Percentiles rank a stretch among this genome's conserved stretches.
These are phyloP conservation scores for Cylindroiulus punctatus DNA, from an alignment of 2,888 invertebrate species.

Conservation along the genomic window DNA sequence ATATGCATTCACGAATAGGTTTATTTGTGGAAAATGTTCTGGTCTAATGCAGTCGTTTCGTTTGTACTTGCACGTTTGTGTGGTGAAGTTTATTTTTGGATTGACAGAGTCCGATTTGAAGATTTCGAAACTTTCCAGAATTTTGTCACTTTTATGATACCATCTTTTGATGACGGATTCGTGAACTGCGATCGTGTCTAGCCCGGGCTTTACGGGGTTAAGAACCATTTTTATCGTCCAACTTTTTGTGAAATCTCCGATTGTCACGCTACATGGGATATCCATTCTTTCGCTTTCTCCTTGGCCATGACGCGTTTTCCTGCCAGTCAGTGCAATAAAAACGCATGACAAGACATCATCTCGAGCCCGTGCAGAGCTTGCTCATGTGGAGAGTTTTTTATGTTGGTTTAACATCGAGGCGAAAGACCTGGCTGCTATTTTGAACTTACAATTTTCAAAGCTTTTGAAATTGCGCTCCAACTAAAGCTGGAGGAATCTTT, in stretches of 20 bases:
- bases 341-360: slow-evolving; percentile 38
- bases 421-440: background rate
- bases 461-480: background rate
- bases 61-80: no score
- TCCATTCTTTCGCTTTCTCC: slow-evolving; percentile 20
- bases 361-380: background rate
- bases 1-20: no score
- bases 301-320: slow-evolving; percentile 27
- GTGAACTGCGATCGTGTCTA: background rate
- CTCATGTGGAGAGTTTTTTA: slow-evolving; percentile 29
- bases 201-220: background rate
- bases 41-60: no score
- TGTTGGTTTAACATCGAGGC: background rate
- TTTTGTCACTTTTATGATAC: background rate
- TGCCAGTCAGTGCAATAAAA: slow-evolving; percentile 20
- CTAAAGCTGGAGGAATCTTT: background rate
- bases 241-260: slow-evolving; percentile 26
- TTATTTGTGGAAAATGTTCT: no score
- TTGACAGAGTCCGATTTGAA: background rate
- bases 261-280: slow-evolving; percentile 29
- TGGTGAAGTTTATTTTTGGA: background rate
- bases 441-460: background rate
- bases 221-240: background rate
- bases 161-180: slow-evolving; percentile 14
- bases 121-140: background rate